Percentiles rank a stretch among this genome's conserved stretches.
Evolutionary conservation across 2,797 vertebrate genomes (phyloP).

Genomic region (Forpus xanthops): DNA sequence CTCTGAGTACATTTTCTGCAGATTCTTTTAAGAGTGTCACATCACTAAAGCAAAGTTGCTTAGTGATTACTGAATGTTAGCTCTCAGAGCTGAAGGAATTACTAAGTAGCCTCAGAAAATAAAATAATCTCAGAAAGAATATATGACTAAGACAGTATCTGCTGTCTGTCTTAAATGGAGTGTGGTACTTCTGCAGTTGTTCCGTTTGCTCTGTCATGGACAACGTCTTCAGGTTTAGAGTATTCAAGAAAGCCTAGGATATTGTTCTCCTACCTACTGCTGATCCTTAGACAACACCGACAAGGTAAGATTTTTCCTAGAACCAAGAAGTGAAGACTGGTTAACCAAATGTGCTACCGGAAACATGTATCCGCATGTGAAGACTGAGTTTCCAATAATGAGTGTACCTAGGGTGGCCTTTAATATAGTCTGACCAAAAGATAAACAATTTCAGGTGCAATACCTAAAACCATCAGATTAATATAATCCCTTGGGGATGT

Average conservation of each 20-base stretch:
- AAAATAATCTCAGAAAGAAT: background rate
- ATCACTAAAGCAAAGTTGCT: slow-evolving; percentile 23
- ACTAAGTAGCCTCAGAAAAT: slow-evolving; percentile 1
- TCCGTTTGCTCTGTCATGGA: background rate
- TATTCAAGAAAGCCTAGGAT: background rate
- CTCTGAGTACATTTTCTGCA: background rate
- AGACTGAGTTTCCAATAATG: background rate
- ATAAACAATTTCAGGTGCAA: background rate
- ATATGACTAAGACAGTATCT: background rate
- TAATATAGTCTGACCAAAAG: background rate
- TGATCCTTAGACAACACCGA: background rate
- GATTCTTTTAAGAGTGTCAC: background rate
- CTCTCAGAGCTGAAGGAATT: slow-evolving; percentile 35
- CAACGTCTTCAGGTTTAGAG: background rate
- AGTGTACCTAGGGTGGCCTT: background rate
- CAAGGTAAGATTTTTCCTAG: background rate
- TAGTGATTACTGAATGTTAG: background rate
- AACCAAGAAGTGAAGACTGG: background rate
- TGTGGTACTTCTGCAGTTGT: background rate
- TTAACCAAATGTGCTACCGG: background rate
- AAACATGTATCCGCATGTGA: background rate
- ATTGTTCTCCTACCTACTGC: background rate
- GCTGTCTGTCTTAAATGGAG: background rate
- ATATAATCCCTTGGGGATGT: background rate
- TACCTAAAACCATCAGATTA: background rate